phyloP scores from a whole-genome alignment of 2,797 vertebrate genomes.

The Danio aesculapii region DNA sequence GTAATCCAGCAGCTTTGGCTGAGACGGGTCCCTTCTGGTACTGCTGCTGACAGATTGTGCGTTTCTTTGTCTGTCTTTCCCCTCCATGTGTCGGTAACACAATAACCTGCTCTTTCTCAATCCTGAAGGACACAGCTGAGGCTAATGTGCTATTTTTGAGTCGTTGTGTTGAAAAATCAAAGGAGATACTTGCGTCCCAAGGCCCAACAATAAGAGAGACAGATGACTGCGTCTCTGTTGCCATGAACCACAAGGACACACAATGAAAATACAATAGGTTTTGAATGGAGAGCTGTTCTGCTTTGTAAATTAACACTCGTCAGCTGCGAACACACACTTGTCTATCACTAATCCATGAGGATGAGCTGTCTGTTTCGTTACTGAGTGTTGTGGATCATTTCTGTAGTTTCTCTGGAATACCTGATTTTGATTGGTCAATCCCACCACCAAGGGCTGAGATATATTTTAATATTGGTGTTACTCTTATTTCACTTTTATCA shows the following conservation, averaged over 20 bases:
- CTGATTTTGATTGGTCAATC: background rate
- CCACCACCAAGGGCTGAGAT: background rate
- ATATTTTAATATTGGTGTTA: background rate
- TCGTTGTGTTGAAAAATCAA: constrained; percentile 22
- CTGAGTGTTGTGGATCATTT: background rate
- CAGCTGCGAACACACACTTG: constrained; percentile 14
- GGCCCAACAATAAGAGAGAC: background rate
- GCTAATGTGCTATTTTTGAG: constrained; percentile 14
- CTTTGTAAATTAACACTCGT: constrained; percentile 11
- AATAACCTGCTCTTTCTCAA: background rate
- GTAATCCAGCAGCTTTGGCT: constrained; percentile 1
- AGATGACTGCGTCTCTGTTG: background rate
- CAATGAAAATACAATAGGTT: background rate
- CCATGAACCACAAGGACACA: constrained; percentile 14
- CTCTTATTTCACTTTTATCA: background rate
- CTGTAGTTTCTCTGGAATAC: background rate
- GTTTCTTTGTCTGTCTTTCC: background rate
- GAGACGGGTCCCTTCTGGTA: background rate
- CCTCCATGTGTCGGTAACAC: constrained; percentile 10
- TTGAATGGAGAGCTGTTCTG: constrained; percentile 3
- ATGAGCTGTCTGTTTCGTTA: background rate
- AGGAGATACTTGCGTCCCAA: background rate
- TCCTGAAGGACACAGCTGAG: constrained; percentile 10
- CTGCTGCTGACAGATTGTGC: background rate
- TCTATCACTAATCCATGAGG: background rate